Conservation (phyloP, 2,113 vertebrate species). For the Gymnogyps californianus region DNA sequence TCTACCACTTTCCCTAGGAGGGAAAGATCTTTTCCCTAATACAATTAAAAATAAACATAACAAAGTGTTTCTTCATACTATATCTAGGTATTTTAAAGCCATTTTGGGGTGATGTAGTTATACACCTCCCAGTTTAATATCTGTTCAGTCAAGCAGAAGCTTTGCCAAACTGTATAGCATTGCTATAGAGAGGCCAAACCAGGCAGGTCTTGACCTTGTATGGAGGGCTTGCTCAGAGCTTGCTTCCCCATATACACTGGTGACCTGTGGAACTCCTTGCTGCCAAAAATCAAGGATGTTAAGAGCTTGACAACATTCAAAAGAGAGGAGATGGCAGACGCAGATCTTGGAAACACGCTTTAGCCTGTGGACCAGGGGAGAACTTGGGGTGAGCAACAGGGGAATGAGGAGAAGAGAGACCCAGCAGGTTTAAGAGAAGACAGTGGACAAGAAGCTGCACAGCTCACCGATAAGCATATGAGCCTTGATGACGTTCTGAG, state of each 20-base stretch:
- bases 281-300: background rate
- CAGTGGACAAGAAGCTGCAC: background rate
- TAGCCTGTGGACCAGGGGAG: background rate
- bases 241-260: background rate
- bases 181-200: background rate
- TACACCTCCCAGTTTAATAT: background rate
- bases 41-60: background rate
- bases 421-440: background rate
- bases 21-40: background rate
- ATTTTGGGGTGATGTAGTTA: background rate
- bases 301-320: background rate
- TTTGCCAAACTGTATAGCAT: background rate
- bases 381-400: fast-evolving
- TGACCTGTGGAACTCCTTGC: background rate
- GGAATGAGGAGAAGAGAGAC: background rate
- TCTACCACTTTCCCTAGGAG: background rate
- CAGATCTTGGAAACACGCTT: background rate
- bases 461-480: background rate
- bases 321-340: background rate
- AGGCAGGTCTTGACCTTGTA: background rate
- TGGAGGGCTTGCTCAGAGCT: background rate
- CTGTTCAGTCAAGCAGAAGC: background rate
- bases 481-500: background rate
- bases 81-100: background rate
- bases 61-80: background rate